Base-by-base conservation (phyloP, 2,797 vertebrate species). In the Dermochelys coriacea region DNA sequence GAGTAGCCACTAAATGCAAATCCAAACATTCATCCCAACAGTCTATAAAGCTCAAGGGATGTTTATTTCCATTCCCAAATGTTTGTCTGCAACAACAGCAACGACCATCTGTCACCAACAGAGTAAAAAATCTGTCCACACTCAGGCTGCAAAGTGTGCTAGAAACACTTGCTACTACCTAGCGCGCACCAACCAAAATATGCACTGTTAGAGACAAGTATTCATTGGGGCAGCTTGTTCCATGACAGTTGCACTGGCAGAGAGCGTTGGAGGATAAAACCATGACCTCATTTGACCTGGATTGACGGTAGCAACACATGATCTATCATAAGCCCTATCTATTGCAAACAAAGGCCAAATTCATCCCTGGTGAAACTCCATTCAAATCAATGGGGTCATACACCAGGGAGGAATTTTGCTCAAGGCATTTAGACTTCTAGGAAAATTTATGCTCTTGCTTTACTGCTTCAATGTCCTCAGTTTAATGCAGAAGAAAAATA, bases 321-420 rank as follows among this genome's bases (percentile, higher is more conserved):
- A 15, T 41, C 84, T 1, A 0, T 59, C 3, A 74, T 0, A 25
- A 74, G 2, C 83, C 83, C 81, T 6, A 49, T 68, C 23, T 49
- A 0, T 61, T 0, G 12, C 1, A 0, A 15, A 27, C 25, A 4
- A 75, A 34, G 0, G 68, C 82, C 81, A 0, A 1, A 21, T 49
- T 54, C 77, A 12, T 11, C 18, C 5, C 31, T 3, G 5, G 77
- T 12, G 49, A 18, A n/a, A 52, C 16, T 34, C 29, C 29, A 31
- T 16, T 34, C 47, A 75, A 47, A 77, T 15, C 15, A 77, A 49
- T 31, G 27, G 29, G 18, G 47, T 75, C 14, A 29, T 75, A 29
- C 41, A 75, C 41, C 25, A 27, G 74, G 41, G 11, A 29, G 74
- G 2, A 49, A 49, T 49, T 47, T 31, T 29, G 74, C 74, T 49